Conservation (phyloP, 2,888 invertebrate species). For the Physocephala rufipes region DNA sequence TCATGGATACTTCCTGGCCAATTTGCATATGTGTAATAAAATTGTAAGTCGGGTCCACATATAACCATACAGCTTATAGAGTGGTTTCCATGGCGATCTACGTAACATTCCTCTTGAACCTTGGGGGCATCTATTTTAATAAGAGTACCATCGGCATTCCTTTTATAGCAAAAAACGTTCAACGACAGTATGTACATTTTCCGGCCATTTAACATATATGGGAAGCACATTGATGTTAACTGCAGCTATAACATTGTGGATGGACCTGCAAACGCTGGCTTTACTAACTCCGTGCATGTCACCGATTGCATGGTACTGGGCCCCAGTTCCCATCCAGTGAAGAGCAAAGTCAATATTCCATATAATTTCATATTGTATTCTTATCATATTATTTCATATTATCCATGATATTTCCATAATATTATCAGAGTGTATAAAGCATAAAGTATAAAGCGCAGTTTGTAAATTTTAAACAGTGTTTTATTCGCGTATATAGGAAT, state of each 20-base stretch:
- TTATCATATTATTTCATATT: no score
- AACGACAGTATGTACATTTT: neutral
- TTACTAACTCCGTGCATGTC: neutral
- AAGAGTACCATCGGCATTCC: constrained; percentile 21
- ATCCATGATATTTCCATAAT: no score
- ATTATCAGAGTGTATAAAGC: no score
- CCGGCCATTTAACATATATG: neutral
- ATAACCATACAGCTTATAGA: constrained; percentile 26
- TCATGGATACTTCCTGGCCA: constrained; percentile 17
- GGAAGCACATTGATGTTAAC: neutral
- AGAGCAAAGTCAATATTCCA: neutral
- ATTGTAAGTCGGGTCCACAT: constrained; percentile 27
- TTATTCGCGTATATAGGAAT: no score
- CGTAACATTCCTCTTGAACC: constrained; percentile 36
- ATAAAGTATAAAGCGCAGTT: no score
- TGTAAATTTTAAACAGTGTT: no score
- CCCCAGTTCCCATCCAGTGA: constrained; percentile 1
- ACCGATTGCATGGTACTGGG: neutral
- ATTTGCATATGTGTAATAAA: constrained; percentile 26
- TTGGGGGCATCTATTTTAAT: constrained; percentile 32
- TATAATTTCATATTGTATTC: neutral
- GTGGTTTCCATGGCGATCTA: constrained; percentile 34
- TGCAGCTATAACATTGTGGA: constrained; percentile 30
- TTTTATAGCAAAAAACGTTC: neutral
- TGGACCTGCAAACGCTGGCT: constrained; percentile 31